Base-by-base conservation (phyloP, 2,888 invertebrate species). In the Sialis fuliginosa region DNA sequence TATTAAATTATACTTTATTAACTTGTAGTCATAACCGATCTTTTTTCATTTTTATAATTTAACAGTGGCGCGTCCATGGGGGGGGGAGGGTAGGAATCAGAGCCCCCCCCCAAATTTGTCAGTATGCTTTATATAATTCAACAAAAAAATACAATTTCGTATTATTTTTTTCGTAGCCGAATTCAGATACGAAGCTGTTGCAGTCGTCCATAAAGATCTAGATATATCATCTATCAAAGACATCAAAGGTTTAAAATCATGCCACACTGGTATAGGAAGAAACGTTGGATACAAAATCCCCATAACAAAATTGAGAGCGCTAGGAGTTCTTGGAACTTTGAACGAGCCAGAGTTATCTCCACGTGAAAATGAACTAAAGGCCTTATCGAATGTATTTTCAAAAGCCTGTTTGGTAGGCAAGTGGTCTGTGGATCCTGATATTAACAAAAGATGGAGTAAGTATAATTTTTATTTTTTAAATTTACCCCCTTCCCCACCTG, bases 261-360 rank as follows among this genome's bases (percentile, higher is more conserved):
- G 91, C 56, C 89, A 90, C 60, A 87, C 90, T 3, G 87, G 87
- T 8, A 79, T 88, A 50, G 87, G 88, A 47, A 76, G 87, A 51
- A 89, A 89, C 57, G 89, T 89, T 6, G 91, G 91, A 30, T 92
- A 89, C 68, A 84, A 88, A 71, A 80, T 83, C 47, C 83, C 83
- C 1, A 66, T 83, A 8, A 81, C 83, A 0, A 82, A 81, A 68
- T 65, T 92, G 55, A 79, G 85, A 66, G 79, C 82, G 51, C 70
- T 77, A 57, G 68, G 77, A 22, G 64, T 80, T 10, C 75, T 87
- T 58, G 72, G 74, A 5, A 73, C 75, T 50, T 68, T 79, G 58
- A 80, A 80, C 54, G 79, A 82, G 57, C 74, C 77, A 50, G 76
- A 69, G 50, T 69, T 79, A 51, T 80, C 81, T 1, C 77, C 81